A percentile compares a stretch with the other conserved stretches of the same genome.
Evolutionary conservation across 2,888 invertebrate genomes (phyloP).

Genomic region (Chydorus sphaericus): DNA sequence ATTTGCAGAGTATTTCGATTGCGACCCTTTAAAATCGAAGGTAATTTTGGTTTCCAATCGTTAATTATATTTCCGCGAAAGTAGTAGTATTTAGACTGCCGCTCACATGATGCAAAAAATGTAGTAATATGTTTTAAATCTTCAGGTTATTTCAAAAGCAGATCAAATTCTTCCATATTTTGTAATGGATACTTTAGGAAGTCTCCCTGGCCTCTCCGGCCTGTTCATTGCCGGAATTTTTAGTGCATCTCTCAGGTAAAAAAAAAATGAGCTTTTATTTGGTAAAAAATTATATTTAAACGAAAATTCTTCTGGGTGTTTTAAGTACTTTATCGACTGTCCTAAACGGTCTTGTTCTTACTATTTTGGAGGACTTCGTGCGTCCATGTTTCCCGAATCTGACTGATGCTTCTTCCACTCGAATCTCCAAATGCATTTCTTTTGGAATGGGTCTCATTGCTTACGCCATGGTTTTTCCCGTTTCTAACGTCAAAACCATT

Average conservation of each 20-base stretch:
- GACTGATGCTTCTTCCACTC: slow-evolving; percentile 25
- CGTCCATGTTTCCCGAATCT: slow-evolving; percentile 36
- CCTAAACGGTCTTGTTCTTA: background rate
- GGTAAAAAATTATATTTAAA: too few species aligned
- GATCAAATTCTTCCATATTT: too few species aligned
- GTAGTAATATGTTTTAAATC: background rate
- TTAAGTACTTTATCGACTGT: background rate
- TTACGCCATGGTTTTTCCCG: slow-evolving; percentile 67
- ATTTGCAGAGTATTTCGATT: slow-evolving; percentile 61
- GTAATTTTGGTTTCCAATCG: slow-evolving; percentile 27
- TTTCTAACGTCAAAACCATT: slow-evolving; percentile 72
- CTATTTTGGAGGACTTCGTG: slow-evolving; percentile 68
- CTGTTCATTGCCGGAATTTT: too few species aligned
- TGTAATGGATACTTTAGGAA: too few species aligned
- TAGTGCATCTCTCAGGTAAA: too few species aligned
- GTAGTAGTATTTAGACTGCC: too few species aligned
- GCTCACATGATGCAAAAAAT: too few species aligned
- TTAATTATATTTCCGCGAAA: background rate
- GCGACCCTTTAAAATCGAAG: slow-evolving; percentile 66
- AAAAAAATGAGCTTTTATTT: too few species aligned
- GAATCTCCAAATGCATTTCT: slow-evolving; percentile 51
- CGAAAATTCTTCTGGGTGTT: background rate
- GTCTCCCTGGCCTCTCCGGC: too few species aligned
- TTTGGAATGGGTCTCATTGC: slow-evolving; percentile 55
- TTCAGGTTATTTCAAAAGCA: too few species aligned